Evolutionary conservation across 2,113 vertebrate genomes (phyloP).

Genomic region (Trochalopteron elliotii): DNA sequence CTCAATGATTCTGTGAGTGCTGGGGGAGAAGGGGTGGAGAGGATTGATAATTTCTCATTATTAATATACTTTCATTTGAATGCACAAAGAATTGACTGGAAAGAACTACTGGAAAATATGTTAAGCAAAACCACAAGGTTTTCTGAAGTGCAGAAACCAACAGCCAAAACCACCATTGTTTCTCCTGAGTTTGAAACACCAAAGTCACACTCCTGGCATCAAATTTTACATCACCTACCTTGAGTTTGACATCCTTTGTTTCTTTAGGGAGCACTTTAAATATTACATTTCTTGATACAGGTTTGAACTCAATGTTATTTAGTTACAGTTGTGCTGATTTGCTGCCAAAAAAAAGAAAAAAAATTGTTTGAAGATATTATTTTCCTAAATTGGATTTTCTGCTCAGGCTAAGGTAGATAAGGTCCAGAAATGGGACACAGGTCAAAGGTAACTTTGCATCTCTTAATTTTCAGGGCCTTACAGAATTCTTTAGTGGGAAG

Average conservation of each 20-base stretch:
- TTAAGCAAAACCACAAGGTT: background rate
- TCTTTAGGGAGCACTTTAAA: background rate
- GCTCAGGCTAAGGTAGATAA: background rate
- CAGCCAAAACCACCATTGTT: background rate
- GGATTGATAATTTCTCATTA: background rate
- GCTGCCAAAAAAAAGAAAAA: background rate
- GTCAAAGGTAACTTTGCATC: background rate
- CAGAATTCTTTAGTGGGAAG: background rate
- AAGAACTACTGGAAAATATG: background rate
- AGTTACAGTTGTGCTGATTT: background rate
- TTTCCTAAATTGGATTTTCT: background rate
- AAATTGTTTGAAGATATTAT: background rate
- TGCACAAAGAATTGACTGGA: background rate
- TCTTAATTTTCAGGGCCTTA: background rate
- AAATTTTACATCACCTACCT: background rate
- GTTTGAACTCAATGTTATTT: background rate
- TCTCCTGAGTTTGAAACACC: background rate
- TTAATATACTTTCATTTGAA: background rate
- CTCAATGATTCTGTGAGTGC: background rate
- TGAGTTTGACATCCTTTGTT: background rate
- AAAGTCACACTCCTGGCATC: background rate
- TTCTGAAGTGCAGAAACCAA: background rate
- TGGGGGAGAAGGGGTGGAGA: rapidly evolving
- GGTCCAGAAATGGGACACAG: background rate
- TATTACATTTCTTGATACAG: background rate